Percentiles rank a stretch among this genome's conserved stretches.
phyloP scores from a whole-genome alignment of 2,113 vertebrate genomes.

The Hippolais icterina region DNA sequence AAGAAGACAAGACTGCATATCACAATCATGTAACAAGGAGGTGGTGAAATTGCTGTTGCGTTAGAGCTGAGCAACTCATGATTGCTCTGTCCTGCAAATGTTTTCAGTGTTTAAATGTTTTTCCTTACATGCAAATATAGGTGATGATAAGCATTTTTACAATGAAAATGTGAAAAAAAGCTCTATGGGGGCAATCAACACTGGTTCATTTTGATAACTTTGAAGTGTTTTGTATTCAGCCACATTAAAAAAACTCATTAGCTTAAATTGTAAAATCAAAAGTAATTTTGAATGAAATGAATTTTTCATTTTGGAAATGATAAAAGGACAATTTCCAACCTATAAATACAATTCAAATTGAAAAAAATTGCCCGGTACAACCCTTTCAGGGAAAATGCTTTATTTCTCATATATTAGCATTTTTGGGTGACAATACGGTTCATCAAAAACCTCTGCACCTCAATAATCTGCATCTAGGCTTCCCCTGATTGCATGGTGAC shows the following conservation, averaged over 20 bases:
- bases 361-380: not conserved
- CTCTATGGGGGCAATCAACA: not conserved
- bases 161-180: not conserved
- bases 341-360: slow-evolving; percentile 10
- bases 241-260: not conserved
- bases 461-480: slow-evolving; percentile 23
- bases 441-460: slow-evolving; percentile 45
- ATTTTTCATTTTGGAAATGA: slow-evolving; percentile 7
- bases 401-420: not conserved
- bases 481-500: slow-evolving; percentile 45
- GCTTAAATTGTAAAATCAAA: slow-evolving; percentile 56
- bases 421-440: slow-evolving; percentile 19
- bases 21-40: not conserved
- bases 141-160: slow-evolving; percentile 2
- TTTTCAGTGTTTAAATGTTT: not conserved
- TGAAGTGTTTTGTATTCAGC: slow-evolving; percentile 15
- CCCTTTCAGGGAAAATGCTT: not conserved
- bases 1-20: not conserved
- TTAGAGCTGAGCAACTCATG: slow-evolving; percentile 23
- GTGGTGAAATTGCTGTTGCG: slow-evolving; percentile 14
- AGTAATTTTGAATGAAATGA: slow-evolving; percentile 32
- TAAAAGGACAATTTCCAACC: slow-evolving; percentile 4
- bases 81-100: slow-evolving; percentile 6
- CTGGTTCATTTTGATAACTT: slow-evolving; percentile 28
- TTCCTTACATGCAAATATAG: not conserved